Evolutionary conservation across 2,888 invertebrate species (phyloP).

Genomic region (Chromoteleia sp.): DNA sequence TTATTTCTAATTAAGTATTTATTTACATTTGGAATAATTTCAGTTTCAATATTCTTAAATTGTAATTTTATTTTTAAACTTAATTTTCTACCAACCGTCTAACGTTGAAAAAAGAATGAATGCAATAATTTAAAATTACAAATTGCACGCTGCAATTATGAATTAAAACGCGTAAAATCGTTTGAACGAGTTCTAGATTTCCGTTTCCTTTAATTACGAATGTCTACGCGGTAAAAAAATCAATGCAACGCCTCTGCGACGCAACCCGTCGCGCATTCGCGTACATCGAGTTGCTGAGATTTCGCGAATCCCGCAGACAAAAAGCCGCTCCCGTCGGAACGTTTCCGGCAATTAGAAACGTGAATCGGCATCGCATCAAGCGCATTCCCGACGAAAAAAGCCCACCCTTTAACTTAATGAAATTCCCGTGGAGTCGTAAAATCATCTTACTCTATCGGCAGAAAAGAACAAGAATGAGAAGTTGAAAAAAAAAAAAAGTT

Average conservation of each 20-base stretch:
- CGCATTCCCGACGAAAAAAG: conserved; percentile 17
- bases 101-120: too few species aligned
- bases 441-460: not conserved
- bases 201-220: too few species aligned
- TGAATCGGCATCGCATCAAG: conserved; percentile 23
- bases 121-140: too few species aligned
- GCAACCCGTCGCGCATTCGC: conserved; percentile 67
- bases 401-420: conserved; percentile 20
- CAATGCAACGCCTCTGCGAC: conserved; percentile 23
- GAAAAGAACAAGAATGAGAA: not conserved
- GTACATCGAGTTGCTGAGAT: conserved; percentile 71
- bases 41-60: too few species aligned
- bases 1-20: too few species aligned
- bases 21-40: too few species aligned
- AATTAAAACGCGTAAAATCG: too few species aligned
- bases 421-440: conserved; percentile 6
- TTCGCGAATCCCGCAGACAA: conserved; percentile 46
- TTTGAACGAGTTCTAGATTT: too few species aligned
- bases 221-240: too few species aligned
- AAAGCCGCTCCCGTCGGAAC: conserved; percentile 21
- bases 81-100: too few species aligned
- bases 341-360: conserved; percentile 58
- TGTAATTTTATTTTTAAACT: too few species aligned
- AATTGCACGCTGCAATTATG: too few species aligned
- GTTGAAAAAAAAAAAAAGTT: not conserved